These are phyloP conservation scores for Erythrocercus mccallii DNA, from an alignment of 2,113 vertebrate genomes.

Conservation along the genomic window DNA sequence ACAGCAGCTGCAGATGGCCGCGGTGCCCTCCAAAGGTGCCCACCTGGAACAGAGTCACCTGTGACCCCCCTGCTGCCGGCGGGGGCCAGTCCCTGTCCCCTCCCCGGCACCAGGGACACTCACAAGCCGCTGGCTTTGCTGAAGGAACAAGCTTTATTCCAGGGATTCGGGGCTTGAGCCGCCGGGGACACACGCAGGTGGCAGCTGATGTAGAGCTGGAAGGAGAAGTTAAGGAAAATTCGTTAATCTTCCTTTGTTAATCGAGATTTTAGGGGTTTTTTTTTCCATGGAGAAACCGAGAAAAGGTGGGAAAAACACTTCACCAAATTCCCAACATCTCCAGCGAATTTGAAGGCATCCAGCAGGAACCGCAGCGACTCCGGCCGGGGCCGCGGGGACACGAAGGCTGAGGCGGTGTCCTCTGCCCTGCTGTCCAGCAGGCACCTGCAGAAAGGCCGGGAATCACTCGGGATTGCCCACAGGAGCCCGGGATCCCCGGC, in stretches of 20 bases:
- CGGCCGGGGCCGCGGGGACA: not conserved
- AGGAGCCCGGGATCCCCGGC: accelerated
- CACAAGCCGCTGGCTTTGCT: not conserved
- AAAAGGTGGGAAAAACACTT: not conserved
- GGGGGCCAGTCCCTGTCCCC: not conserved
- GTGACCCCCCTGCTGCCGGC: not conserved
- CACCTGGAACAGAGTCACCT: not conserved
- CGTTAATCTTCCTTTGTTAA: not conserved
- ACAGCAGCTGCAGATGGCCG: not conserved
- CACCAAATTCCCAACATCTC: not conserved
- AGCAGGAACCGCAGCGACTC: not conserved
- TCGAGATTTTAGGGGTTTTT: not conserved
- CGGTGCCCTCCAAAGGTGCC: not conserved
- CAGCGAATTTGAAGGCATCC: not conserved
- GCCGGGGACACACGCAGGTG: not conserved
- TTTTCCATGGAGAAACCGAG: accelerated
- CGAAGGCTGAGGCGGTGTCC: not conserved
- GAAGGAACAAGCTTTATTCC: not conserved
- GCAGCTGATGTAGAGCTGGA: not conserved
- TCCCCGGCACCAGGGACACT: not conserved
- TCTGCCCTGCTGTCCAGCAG: not conserved
- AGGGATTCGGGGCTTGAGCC: not conserved
- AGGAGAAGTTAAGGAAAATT: accelerated
- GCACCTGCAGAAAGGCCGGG: not conserved
- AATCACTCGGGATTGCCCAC: accelerated